Conservation (phyloP, 2,888 invertebrate genomes). For the Lamproptera curius region DNA sequence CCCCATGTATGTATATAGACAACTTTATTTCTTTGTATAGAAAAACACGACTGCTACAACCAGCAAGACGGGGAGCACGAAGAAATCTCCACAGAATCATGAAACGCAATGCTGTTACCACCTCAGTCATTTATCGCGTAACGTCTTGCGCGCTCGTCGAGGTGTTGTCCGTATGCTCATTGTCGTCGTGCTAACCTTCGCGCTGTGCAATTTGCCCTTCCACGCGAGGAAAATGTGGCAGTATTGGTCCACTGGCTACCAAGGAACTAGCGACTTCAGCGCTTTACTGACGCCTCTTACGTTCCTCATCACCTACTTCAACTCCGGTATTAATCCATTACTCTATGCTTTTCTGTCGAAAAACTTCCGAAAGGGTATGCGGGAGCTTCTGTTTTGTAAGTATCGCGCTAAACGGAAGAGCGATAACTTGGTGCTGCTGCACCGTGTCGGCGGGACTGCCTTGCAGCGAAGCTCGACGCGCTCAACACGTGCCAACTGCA, state of each 20-base stretch:
- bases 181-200: slow-evolving; percentile 92
- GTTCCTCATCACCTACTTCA: slow-evolving; percentile 91
- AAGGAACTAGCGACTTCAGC: slow-evolving; percentile 85
- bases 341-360: slow-evolving; percentile 92
- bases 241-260: slow-evolving; percentile 85
- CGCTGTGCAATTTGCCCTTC: slow-evolving; percentile 92
- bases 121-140: slow-evolving; percentile 84
- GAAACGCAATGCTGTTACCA: slow-evolving; percentile 77
- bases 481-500: slow-evolving; percentile 75
- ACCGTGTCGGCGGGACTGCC: slow-evolving; percentile 62
- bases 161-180: slow-evolving; percentile 94
- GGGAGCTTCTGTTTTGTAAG: slow-evolving; percentile 85
- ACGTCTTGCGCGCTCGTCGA: slow-evolving; percentile 87
- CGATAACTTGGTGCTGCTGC: slow-evolving; percentile 62
- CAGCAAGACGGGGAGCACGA: slow-evolving; percentile 45
- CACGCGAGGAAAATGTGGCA: slow-evolving; percentile 94
- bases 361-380: slow-evolving; percentile 91
- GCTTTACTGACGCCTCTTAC: slow-evolving; percentile 90
- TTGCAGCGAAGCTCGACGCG: slow-evolving; percentile 70
- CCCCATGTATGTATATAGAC: too few species aligned
- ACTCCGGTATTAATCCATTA: slow-evolving; percentile 93
- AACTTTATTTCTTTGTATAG: slow-evolving; percentile 38
- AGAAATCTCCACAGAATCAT: slow-evolving; percentile 54
- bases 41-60: slow-evolving; percentile 27
- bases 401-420: slow-evolving; percentile 59